A percentile compares a stretch with the other conserved stretches of the same genome.
Evolutionary conservation across 2,797 vertebrate species (phyloP).

Genomic region (Harpagifer antarcticus): DNA sequence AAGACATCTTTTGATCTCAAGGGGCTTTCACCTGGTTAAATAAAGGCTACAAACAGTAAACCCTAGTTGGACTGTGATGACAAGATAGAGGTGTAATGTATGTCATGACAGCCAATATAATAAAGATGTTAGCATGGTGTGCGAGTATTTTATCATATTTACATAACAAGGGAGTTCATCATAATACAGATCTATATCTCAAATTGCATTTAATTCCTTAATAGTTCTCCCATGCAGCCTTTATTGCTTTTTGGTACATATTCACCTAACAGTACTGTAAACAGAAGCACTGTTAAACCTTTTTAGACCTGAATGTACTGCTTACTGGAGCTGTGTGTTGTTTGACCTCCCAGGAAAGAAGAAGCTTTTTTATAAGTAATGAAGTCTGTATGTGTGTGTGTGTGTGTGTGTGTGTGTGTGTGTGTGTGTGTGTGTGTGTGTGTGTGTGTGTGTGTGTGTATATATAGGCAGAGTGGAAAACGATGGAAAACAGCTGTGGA

Average conservation of each 20-base stretch:
- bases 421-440: too few relatives aligned
- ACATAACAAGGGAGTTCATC: neutral
- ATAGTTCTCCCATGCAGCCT: neutral
- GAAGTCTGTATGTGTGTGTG: conserved; percentile 24
- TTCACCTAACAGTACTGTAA: neutral
- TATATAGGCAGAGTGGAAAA: conserved; percentile 37
- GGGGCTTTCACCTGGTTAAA: too few relatives aligned
- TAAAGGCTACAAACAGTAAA: neutral
- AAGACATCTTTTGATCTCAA: too few relatives aligned
- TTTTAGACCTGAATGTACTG: conserved; percentile 49
- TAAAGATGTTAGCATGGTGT: neutral
- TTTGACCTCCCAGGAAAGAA: conserved; percentile 57
- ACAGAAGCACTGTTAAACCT: conserved; percentile 15
- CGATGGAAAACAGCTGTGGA: conserved; percentile 55
- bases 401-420: neutral
- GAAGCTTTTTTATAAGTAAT: conserved; percentile 42
- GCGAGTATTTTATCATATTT: neutral
- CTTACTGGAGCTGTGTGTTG: conserved; percentile 45
- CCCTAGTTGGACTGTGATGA: conserved; percentile 34
- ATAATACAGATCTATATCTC: neutral
- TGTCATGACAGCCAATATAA: neutral
- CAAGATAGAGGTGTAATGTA: conserved; percentile 15
- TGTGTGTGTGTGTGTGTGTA: neutral
- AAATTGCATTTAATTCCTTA: neutral
- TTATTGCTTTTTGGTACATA: neutral